Percentiles rank a stretch among this genome's conserved stretches.
Conservation (phyloP, 23 tunicate genomes). For the Halocynthia roretzi region DNA sequence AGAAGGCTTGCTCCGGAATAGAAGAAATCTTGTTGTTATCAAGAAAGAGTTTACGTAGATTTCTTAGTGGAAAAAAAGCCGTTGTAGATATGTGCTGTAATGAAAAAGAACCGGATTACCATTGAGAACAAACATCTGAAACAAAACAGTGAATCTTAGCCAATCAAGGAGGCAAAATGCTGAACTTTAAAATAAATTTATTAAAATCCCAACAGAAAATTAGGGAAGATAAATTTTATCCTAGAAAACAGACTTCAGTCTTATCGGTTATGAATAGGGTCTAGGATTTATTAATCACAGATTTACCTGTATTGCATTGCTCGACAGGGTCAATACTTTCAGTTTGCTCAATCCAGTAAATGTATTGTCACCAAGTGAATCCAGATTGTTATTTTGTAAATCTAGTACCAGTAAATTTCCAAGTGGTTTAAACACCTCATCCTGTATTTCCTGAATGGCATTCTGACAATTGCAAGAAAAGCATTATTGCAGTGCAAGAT, state of each 20-base stretch:
- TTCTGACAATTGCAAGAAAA: conserved; percentile 15
- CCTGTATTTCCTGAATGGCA: conserved; percentile 13
- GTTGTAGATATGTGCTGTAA: not conserved
- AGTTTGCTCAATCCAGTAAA: conserved; percentile 36
- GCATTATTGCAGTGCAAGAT: not conserved
- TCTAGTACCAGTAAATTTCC: conserved; percentile 4
- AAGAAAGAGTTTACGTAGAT: conserved; percentile 25
- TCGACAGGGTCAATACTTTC: conserved; percentile 23
- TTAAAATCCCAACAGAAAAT: not conserved
- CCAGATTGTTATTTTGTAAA: conserved; percentile 29
- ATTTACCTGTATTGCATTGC: conserved; percentile 30
- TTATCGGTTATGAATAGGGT: not conserved
- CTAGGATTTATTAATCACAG: not conserved
- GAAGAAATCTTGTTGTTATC: conserved; percentile 16
- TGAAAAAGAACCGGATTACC: not conserved
- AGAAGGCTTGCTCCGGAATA: conserved; percentile 14
- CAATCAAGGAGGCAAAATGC: not conserved
- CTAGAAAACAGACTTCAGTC: not conserved
- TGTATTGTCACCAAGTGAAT: not conserved
- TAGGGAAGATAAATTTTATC: not conserved
- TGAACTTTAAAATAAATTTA: not conserved
- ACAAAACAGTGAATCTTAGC: no score
- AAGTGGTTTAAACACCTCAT: conserved; percentile 20
- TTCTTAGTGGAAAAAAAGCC: not conserved
- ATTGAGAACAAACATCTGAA: no score